These are phyloP conservation scores for Gobius niger DNA, from an alignment of 2,113 vertebrate species.

Conservation along the genomic window DNA sequence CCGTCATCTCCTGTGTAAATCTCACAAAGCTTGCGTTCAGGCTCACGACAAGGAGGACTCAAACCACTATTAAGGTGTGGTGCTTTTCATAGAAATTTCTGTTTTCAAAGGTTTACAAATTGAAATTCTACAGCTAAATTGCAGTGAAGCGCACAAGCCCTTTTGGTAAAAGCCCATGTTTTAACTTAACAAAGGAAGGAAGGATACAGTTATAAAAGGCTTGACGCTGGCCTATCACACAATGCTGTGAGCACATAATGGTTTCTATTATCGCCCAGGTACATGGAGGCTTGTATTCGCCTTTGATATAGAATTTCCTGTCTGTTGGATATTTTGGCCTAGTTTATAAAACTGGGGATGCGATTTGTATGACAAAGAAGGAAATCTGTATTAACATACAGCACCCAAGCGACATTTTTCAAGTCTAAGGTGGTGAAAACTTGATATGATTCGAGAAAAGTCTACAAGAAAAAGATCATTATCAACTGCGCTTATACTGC, in stretches of 20 bases:
- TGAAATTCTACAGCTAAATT: neutral
- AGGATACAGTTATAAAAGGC: neutral
- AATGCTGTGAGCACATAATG: slow-evolving; percentile 13
- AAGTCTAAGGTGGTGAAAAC: neutral
- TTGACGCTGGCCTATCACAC: neutral
- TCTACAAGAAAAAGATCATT: too few relatives aligned
- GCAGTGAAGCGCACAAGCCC: neutral
- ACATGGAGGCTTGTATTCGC: neutral
- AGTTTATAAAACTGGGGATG: neutral
- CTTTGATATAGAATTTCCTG: neutral
- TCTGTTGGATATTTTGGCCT: neutral
- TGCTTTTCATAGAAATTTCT: neutral
- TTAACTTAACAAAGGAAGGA: neutral
- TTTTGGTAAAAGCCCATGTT: neutral
- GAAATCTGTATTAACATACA: slow-evolving; percentile 8
- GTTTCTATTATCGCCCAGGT: neutral
- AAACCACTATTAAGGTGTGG: neutral
- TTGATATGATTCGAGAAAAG: neutral
- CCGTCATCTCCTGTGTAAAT: neutral
- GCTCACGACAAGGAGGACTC: neutral
- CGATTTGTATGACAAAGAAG: neutral
- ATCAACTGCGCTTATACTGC: too few relatives aligned
- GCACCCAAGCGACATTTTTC: neutral
- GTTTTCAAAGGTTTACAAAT: neutral
- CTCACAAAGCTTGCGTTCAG: neutral